These are phyloP conservation scores for Tridacna gigas DNA, from an alignment of 2,888 invertebrate genomes.

Conservation along the genomic window DNA sequence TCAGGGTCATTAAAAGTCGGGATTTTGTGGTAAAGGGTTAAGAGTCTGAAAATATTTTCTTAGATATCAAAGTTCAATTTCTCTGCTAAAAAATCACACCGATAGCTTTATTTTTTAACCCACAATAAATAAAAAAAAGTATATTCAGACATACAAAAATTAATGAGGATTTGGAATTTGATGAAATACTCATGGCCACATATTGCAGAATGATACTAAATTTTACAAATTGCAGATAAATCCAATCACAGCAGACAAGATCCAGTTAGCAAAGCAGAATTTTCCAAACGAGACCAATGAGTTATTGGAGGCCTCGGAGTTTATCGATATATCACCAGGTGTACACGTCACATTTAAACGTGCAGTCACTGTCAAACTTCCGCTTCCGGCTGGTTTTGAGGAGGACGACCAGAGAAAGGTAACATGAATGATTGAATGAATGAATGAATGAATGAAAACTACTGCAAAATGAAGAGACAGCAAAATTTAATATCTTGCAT, in stretches of 20 bases:
- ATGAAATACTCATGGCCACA: too few relatives aligned
- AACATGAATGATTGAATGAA: background rate
- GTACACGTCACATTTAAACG: slow-evolving; percentile 73
- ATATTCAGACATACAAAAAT: too few relatives aligned
- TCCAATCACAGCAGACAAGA: slow-evolving; percentile 74
- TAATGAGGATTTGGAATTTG: too few relatives aligned
- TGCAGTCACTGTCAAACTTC: slow-evolving; percentile 82
- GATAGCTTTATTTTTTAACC: too few relatives aligned
- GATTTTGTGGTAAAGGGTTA: too few relatives aligned
- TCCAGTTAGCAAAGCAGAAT: slow-evolving; percentile 72
- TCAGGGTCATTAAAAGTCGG: too few relatives aligned
- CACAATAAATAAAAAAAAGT: too few relatives aligned
- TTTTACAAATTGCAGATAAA: slow-evolving; percentile 69
- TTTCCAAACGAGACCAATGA: slow-evolving; percentile 78
- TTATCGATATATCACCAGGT: slow-evolving; percentile 74
- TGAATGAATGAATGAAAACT: background rate
- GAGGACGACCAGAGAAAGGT: slow-evolving; percentile 72
- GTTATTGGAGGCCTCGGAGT: slow-evolving; percentile 77
- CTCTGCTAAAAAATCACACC: too few relatives aligned
- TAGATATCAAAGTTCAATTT: too few relatives aligned
- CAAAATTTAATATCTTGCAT: background rate
- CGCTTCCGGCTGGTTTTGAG: slow-evolving; percentile 79
- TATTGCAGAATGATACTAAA: too few relatives aligned
- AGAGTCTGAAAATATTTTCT: too few relatives aligned
- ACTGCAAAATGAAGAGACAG: background rate